Evolutionary conservation across 1,140 invertebrate genomes (phyloP).

Genomic region (Aphelenchoides fujianensis): DNA sequence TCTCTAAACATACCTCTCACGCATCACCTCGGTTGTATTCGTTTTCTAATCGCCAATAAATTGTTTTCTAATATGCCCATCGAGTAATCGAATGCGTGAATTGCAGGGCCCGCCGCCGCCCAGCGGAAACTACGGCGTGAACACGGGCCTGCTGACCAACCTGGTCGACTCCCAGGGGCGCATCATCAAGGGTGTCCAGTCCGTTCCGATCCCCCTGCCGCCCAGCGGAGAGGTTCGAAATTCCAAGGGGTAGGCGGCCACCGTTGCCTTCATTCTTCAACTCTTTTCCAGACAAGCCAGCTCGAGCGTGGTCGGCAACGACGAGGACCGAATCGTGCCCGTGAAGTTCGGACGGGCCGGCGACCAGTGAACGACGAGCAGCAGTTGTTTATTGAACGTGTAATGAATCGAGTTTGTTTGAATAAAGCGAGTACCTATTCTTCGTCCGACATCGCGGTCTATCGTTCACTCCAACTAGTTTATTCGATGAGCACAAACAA

Average conservation of each 20-base stretch:
- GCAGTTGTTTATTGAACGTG: no score
- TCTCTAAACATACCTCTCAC: no score
- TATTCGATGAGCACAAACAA: no score
- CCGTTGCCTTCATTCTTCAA: not conserved
- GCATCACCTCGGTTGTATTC: no score
- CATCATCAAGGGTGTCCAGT: slow-evolving; percentile 40
- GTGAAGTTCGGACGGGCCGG: slow-evolving; percentile 38
- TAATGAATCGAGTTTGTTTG: no score
- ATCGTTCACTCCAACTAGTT: no score
- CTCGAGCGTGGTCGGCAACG: slow-evolving; percentile 37
- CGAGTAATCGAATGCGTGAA: no score
- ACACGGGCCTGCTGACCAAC: slow-evolving; percentile 49
- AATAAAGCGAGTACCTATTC: no score
- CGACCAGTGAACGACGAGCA: not conserved
- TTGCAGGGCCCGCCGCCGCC: slow-evolving; percentile 37
- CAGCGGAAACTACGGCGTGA: slow-evolving; percentile 45
- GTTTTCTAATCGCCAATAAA: no score
- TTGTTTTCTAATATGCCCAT: no score
- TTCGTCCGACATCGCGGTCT: no score
- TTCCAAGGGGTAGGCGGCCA: slow-evolving; percentile 19
- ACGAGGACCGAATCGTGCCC: slow-evolving; percentile 41
- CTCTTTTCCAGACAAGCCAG: slow-evolving; percentile 39
- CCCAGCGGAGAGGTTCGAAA: slow-evolving; percentile 26
- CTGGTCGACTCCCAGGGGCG: slow-evolving; percentile 50
- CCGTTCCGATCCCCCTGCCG: slow-evolving; percentile 33